Evolutionary conservation across 2,888 invertebrate species (phyloP).

Genomic region (Elmis aenea): DNA sequence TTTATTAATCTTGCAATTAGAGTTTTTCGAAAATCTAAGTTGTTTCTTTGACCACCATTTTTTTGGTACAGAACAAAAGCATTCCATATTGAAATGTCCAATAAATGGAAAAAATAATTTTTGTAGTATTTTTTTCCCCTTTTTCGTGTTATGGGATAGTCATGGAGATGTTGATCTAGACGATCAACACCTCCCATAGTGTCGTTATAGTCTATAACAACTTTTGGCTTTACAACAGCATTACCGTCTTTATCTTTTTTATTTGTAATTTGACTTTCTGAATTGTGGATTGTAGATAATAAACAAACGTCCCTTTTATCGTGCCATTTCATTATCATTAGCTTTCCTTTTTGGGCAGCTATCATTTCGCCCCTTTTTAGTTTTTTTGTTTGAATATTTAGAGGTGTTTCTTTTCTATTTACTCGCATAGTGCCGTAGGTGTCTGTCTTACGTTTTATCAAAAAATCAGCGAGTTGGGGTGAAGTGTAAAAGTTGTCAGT

Average conservation of each 20-base stretch:
- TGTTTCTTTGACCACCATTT: no score
- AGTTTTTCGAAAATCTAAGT: no score
- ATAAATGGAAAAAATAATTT: background rate
- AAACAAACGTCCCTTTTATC: background rate
- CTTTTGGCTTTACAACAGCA: no score
- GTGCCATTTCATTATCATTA: conserved; percentile 22
- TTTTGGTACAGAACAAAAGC: background rate
- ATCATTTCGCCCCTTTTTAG: conserved; percentile 17
- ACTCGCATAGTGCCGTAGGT: conserved; percentile 10
- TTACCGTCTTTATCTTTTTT: background rate
- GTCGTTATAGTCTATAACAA: no score
- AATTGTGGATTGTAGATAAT: background rate
- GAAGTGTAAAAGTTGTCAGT: conserved; percentile 1
- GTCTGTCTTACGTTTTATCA: conserved; percentile 14
- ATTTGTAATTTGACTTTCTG: background rate
- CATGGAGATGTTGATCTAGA: background rate
- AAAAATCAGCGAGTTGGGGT: background rate
- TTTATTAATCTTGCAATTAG: no score
- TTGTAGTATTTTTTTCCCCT: background rate
- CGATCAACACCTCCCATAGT: no score
- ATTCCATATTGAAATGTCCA: background rate
- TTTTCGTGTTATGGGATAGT: background rate
- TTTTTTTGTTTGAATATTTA: conserved; percentile 2
- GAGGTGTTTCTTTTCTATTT: conserved; percentile 19
- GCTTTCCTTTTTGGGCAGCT: conserved; percentile 20